Conservation (phyloP, 2,888 invertebrate species). For the Keiferia lycopersicella region DNA sequence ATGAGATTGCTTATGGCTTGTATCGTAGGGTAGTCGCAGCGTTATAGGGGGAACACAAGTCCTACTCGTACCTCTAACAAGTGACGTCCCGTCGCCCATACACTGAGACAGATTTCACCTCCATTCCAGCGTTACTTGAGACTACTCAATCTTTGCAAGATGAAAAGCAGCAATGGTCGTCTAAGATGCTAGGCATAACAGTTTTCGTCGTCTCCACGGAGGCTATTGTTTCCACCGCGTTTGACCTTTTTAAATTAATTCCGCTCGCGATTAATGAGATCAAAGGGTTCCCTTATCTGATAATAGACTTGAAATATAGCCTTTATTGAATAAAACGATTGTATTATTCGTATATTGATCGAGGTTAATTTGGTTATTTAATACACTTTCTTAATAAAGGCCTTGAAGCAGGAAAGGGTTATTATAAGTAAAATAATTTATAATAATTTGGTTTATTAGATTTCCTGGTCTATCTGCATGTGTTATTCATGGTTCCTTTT, state of each 20-base stretch:
- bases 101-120: background rate
- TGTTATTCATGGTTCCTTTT: too few relatives aligned
- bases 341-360: conserved; percentile 14
- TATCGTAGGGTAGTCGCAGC: background rate
- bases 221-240: conserved; percentile 47
- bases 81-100: background rate
- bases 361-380: conserved; percentile 8
- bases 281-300: conserved; percentile 54
- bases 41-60: background rate
- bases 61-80: background rate
- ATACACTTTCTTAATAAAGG: conserved; percentile 2
- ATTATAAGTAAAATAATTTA: too few relatives aligned
- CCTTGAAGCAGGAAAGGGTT: background rate
- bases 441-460: background rate
- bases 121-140: background rate
- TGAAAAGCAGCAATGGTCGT: conserved; percentile 34
- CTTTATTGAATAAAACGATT: conserved; percentile 19
- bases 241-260: conserved; percentile 59
- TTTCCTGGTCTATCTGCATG: too few relatives aligned
- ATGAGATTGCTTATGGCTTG: background rate
- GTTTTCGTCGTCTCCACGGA: background rate
- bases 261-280: conserved; percentile 58
- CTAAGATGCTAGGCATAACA: conserved; percentile 24
- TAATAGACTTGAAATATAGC: conserved; percentile 39
- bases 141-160: conserved; percentile 24